Percentiles rank a stretch among this genome's conserved stretches.
Conservation (phyloP, 2,113 vertebrate species). For the Platichthys stellatus region DNA sequence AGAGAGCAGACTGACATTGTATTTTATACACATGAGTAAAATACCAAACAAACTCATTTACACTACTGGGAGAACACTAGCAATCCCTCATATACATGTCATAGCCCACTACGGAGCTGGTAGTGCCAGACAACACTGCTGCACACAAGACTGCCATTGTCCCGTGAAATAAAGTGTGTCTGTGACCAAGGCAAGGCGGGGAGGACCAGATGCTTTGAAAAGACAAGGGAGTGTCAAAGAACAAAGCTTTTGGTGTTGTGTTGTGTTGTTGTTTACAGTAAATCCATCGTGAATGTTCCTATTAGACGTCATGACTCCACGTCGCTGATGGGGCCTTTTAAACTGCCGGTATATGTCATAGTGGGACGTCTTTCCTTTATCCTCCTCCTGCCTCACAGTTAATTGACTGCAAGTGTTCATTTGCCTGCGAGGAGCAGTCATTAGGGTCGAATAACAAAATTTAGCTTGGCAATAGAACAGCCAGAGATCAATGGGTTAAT, state of each 20-base stretch:
- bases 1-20: slow-evolving; percentile 20
- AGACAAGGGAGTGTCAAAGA: slow-evolving; percentile 74
- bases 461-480: slow-evolving; percentile 66
- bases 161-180: slow-evolving; percentile 85
- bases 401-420: slow-evolving; percentile 81
- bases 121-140: slow-evolving; percentile 83
- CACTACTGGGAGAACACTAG: slow-evolving; percentile 44
- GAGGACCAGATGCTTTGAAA: slow-evolving; percentile 76
- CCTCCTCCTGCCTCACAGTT: slow-evolving; percentile 57
- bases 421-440: slow-evolving; percentile 74
- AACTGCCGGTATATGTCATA: slow-evolving; percentile 39
- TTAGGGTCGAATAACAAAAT: slow-evolving; percentile 77
- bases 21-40: slow-evolving; percentile 24
- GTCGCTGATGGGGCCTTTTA: slow-evolving; percentile 22
- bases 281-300: slow-evolving; percentile 45
- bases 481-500: slow-evolving; percentile 79
- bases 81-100: slow-evolving; percentile 63
- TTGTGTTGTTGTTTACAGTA: slow-evolving; percentile 73
- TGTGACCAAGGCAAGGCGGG: slow-evolving; percentile 78
- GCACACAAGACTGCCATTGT: slow-evolving; percentile 91
- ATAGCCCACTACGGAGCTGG: slow-evolving; percentile 82
- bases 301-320: slow-evolving; percentile 24
- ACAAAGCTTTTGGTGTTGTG: slow-evolving; percentile 88
- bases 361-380: slow-evolving; percentile 56
- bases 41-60: slow-evolving; percentile 28